Conservation (phyloP, 2,113 vertebrate species). For the Hemicordylus capensis region DNA sequence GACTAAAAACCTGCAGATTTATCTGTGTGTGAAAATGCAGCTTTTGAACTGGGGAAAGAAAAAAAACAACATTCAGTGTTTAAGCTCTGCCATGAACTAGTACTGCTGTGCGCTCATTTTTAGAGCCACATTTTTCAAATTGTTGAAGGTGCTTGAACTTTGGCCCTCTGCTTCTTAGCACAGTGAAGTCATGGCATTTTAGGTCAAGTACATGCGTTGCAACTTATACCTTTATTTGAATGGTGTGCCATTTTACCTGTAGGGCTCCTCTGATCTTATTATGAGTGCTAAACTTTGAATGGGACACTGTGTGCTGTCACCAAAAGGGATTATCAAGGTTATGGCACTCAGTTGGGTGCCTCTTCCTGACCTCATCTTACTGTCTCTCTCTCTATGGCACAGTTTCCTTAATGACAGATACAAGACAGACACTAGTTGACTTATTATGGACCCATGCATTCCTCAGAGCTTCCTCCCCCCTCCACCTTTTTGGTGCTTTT, state of each 20-base stretch:
- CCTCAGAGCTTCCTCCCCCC: conserved; percentile 32
- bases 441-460: conserved; percentile 34
- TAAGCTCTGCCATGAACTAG: neutral
- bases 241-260: neutral
- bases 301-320: neutral
- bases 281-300: conserved; percentile 13
- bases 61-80: neutral
- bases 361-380: neutral
- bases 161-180: neutral
- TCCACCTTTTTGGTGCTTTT: conserved; percentile 41
- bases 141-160: conserved; percentile 13
- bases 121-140: neutral
- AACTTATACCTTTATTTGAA: conserved; percentile 13
- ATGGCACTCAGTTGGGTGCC: neutral
- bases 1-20: neutral
- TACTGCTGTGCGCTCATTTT: neutral
- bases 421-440: conserved; percentile 33
- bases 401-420: conserved; percentile 25
- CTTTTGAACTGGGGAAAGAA: neutral
- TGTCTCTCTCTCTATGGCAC: conserved; percentile 8
- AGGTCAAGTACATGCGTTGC: neutral
- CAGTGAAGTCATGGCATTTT: neutral
- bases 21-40: neutral
- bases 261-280: neutral
- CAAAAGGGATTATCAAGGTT: neutral